Base-by-base conservation (phyloP, 2,113 vertebrate species). In the Myodes glareolus region DNA sequence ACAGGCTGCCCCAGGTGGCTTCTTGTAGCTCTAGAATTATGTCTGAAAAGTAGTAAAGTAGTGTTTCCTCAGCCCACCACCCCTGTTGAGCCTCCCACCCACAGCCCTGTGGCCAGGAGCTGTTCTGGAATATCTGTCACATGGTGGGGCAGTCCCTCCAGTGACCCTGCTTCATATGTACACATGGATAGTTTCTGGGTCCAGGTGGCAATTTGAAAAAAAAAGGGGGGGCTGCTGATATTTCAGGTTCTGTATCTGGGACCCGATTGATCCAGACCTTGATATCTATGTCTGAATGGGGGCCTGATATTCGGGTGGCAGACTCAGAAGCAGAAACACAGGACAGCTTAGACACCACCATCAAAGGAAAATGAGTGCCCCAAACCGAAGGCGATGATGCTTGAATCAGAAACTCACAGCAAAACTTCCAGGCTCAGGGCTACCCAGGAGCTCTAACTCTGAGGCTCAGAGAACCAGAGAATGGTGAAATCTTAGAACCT, bases 401-500 rank as follows among this genome's bases (percentile, higher is more conserved):
- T 95, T 29, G 65, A 93, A 80, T 97, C 73, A 93, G 77, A 97
- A 87, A 86, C 42, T 58, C 75, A 27, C 36, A 68, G 68, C 36
- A 88, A 84, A 88, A 78, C 80, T 88, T 77, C 50, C 58, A 94
- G 88, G 36, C 63, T 95, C 67, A 58, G 29, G 42, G 42, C 75
- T 2, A 76, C 55, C 70, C 80, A 19, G 47, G 31, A 81, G 75
- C 61, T n/a, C 61, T 65, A 90, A 45, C n/a, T 76, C 77, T 3
- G 82, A 89, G 76, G 76, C 90, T 85, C 67, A 33, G 72, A 77
- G 86, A 94, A 77, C 84, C 81, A 68, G 92, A 95, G 91, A 91
- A 92, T 82, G 92, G 94, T 94, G 95, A 97, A 96, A 96, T 97
- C 91, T 94, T 97, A 97, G 96, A 97, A 82, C 63, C 12, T 31